phyloP scores from a whole-genome alignment of 2,797 vertebrate genomes.

The Molossus molossus region DNA sequence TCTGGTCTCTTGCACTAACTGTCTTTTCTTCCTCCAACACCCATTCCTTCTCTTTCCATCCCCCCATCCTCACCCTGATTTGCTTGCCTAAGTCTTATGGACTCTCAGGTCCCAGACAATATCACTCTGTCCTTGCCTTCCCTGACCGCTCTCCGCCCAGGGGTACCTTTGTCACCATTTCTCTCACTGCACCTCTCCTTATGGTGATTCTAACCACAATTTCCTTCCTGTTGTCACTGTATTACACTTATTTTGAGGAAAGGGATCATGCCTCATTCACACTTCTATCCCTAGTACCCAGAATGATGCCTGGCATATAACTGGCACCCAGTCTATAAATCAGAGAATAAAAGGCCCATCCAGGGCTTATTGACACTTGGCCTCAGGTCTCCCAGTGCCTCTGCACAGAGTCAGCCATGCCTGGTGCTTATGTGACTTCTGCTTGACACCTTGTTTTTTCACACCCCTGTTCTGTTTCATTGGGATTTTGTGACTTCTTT shows the following conservation, averaged over 20 bases:
- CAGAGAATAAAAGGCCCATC: neutral
- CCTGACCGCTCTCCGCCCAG: neutral
- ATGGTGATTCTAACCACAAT: neutral
- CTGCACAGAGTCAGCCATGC: neutral
- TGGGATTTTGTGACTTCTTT: constrained; percentile 4
- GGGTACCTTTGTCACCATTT: neutral
- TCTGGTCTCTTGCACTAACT: neutral
- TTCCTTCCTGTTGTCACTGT: neutral
- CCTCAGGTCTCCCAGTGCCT: neutral
- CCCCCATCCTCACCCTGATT: neutral
- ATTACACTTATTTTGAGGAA: neutral
- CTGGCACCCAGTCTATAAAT: neutral
- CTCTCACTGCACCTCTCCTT: neutral
- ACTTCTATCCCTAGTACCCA: neutral
- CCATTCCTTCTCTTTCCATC: neutral
- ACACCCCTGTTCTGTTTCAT: neutral
- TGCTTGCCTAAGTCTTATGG: neutral
- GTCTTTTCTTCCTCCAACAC: neutral
- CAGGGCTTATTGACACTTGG: neutral
- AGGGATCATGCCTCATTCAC: neutral
- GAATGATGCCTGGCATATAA: neutral
- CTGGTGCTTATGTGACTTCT: neutral
- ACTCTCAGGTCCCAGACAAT: neutral
- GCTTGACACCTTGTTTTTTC: neutral
- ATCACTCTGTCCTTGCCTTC: neutral